Conservation (phyloP, 1,140 invertebrate genomes). For the Drosophila leontia region DNA sequence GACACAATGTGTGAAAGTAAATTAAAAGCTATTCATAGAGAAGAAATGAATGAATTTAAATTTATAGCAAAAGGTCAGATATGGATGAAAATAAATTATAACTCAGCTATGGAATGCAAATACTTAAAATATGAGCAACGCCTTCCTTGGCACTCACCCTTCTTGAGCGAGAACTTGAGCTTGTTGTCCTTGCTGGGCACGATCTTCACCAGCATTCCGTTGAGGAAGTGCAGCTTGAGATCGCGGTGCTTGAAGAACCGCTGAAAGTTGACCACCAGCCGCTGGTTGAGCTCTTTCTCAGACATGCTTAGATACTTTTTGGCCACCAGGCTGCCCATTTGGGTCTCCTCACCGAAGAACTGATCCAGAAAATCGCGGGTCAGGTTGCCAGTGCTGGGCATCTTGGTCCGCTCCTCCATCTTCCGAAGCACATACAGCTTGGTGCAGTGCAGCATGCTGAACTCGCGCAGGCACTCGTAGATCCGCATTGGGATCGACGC, state of each 20-base stretch:
- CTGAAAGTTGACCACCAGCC: slow-evolving; percentile 73
- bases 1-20: slow-evolving; percentile 15
- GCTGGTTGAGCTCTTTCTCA: slow-evolving; percentile 76
- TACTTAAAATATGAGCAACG: neutral
- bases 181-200: slow-evolving; percentile 83
- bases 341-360: slow-evolving; percentile 71
- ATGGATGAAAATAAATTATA: neutral
- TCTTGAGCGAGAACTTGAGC: slow-evolving; percentile 77
- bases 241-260: slow-evolving; percentile 81
- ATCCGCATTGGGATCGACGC: slow-evolving; percentile 80
- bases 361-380: slow-evolving; percentile 81
- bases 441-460: slow-evolving; percentile 77
- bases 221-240: slow-evolving; percentile 80
- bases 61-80: slow-evolving; percentile 2
- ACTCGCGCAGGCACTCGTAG: slow-evolving; percentile 74
- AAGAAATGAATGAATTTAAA: slow-evolving; percentile 15
- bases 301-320: slow-evolving; percentile 69
- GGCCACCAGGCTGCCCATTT: slow-evolving; percentile 66
- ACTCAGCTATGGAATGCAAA: neutral
- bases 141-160: slow-evolving; percentile 45
- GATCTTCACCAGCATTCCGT: slow-evolving; percentile 78
- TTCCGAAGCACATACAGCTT: slow-evolving; percentile 83
- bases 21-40: slow-evolving; percentile 7
- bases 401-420: slow-evolving; percentile 67
- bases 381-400: slow-evolving; percentile 67